Evolutionary conservation across 2,888 invertebrate species (phyloP), one percentile per base, ranked within the genome.

Genomic region (Nemurella pictetii): DNA sequence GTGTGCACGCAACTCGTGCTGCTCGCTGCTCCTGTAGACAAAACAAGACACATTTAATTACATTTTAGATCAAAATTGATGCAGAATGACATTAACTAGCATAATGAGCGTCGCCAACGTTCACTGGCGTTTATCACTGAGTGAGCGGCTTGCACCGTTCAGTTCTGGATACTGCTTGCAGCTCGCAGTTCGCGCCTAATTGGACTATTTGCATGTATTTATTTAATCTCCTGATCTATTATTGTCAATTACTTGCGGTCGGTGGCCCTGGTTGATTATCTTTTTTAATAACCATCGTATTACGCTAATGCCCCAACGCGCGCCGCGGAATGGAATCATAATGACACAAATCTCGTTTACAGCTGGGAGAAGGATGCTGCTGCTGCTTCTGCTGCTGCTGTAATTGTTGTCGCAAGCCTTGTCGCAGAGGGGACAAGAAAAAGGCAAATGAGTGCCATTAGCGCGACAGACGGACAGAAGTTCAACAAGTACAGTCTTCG

Each of bases 271-370:
- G 55, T 55, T 55, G 55, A 55, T 55, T 75, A 75, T 75, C 75
- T 75, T 75, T 75, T 30, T 30, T 30, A 80, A 80, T 80, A 80
- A 80, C 25, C 32, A 80, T 9, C 30, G 5, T 81, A 80, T 80
- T 30, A 28, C 80, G 25, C 9, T 80, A 80, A 80, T 30, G 32
- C 80, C 25, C 12, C 4, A 2, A 25, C 26, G 32, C 80, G 80
- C 7, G 35, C n/a, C 83, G 35, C 82, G 36, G 55, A 82, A 85
- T 85, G 84, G 80, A 28, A 85, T 78, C 84, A 84, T 85, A 85
- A 86, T 85, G 86, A 86, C 85, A 85, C 84, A 85, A 85, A 86
- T 85, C 82, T 83, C 80, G 84, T 84, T 78, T 86, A 86, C 85
- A 83, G 84, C 72, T 81, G 36, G 72, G 72, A 27, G 12, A 73